Percentiles rank a stretch among this genome's conserved stretches.
Evolutionary conservation across 2,113 vertebrate species (phyloP).

Genomic region (Mus pahari): DNA sequence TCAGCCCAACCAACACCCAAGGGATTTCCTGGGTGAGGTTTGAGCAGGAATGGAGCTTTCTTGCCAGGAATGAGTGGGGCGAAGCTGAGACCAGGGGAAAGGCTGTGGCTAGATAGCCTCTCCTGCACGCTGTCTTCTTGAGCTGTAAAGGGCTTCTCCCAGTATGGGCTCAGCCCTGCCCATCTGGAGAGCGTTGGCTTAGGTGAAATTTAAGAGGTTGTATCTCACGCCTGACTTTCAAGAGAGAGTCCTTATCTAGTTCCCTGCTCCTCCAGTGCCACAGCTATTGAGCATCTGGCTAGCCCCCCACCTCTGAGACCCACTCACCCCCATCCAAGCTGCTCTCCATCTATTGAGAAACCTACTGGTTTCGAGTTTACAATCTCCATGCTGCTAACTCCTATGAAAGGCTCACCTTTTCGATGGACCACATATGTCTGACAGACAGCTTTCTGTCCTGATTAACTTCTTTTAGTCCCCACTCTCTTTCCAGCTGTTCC

Average conservation of each 20-base stretch:
- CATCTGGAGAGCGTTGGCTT: neutral
- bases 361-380: neutral
- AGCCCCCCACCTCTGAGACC: neutral
- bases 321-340: neutral
- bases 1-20: fast-evolving
- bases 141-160: too few species aligned
- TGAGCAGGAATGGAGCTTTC: neutral
- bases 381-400: neutral
- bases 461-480: neutral
- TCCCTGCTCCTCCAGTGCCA: neutral
- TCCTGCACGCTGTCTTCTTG: neutral
- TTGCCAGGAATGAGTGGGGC: neutral
- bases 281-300: neutral
- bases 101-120: fast-evolving
- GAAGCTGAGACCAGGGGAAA: neutral
- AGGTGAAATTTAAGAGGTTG: neutral
- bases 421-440: fast-evolving
- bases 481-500: neutral
- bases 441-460: neutral
- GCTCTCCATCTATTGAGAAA: neutral
- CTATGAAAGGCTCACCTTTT: neutral
- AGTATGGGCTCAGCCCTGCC: neutral
- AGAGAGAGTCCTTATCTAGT: neutral
- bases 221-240: neutral
- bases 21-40: neutral